Evolutionary conservation across 2,113 vertebrate genomes (phyloP), one percentile per base, ranked within the genome.

Genomic region (Pseudorasbora parva): DNA sequence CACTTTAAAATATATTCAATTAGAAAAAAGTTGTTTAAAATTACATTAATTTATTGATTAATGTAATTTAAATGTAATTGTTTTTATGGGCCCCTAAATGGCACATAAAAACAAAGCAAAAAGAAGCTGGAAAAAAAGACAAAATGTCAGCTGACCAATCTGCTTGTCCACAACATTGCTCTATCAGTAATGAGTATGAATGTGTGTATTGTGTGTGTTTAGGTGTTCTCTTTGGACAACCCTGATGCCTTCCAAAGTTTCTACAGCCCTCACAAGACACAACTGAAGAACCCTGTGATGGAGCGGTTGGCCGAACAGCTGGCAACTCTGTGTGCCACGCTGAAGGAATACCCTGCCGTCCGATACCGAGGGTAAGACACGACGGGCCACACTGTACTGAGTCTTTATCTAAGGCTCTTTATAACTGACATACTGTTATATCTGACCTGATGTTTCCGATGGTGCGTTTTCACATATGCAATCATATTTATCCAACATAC

Each of bases 331-430:
- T 99, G 98, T 8, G 95, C 95, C 90, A 99, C 98, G 0, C 94
- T 99, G 88, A 99, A 99, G 92, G 98, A 99, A 89, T 99, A 99
- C 88, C 98, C 98, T 0, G 97, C 97, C 0, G 95, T 99, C 85
- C 95, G 98, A 89, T 99, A 99, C 91, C 86, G 97, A 85, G 97
- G 94, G 98, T 99, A 85, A 96, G 97, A 17, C 21, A 66, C 49
- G 14, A 6, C 15, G 15, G 15, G 1, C 4, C 12, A 5, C 23
- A 14, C 6, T 27, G 23, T 25, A 1, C 11, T 0, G 10, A 15
- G 25, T 30, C 60, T 62, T 54, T 19, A 54, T 19, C 17, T 54
- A 19, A 19, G 23, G 14, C 25, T 30, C 60, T 62, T 62, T 27
- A 62, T 30, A 45, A 47, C 62, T 15, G 30, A 30, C 27, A 1